phyloP scores from a whole-genome alignment of 2,797 vertebrate species.

The Astyanax mexicanus region DNA sequence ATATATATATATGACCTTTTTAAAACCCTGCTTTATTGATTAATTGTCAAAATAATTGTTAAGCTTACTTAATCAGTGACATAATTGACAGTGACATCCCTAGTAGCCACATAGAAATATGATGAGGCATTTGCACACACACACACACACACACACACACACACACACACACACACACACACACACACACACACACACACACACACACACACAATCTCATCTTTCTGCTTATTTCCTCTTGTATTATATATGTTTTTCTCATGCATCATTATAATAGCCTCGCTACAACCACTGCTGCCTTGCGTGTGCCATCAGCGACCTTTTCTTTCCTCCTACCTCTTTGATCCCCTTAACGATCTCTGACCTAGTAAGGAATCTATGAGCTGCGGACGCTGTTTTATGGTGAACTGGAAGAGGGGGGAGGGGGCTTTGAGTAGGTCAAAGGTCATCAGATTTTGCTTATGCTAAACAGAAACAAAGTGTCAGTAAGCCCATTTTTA shows the following conservation, averaged over 20 bases:
- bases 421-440: conserved; percentile 68
- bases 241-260: background rate
- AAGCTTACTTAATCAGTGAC: background rate
- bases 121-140: background rate
- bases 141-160: conserved; percentile 31
- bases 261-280: background rate
- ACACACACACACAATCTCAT: background rate
- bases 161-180: conserved; percentile 36
- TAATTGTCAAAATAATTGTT: background rate
- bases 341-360: conserved; percentile 69
- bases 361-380: conserved; percentile 66
- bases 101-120: background rate
- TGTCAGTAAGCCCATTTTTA: conserved; percentile 70
- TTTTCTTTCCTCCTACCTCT: conserved; percentile 54
- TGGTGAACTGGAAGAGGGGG: conserved; percentile 47
- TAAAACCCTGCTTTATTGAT: no score
- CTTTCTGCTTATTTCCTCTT: background rate
- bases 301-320: conserved; percentile 57
- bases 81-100: background rate
- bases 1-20: no score
- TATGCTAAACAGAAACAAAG: conserved; percentile 71
- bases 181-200: conserved; percentile 34
- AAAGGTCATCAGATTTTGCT: conserved; percentile 69
- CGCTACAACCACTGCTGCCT: conserved; percentile 9
- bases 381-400: conserved; percentile 58